Evolutionary conservation across 2,797 vertebrate species (phyloP), one percentile per base, ranked within the genome.

Genomic region (Scomberomorus guttatus): DNA sequence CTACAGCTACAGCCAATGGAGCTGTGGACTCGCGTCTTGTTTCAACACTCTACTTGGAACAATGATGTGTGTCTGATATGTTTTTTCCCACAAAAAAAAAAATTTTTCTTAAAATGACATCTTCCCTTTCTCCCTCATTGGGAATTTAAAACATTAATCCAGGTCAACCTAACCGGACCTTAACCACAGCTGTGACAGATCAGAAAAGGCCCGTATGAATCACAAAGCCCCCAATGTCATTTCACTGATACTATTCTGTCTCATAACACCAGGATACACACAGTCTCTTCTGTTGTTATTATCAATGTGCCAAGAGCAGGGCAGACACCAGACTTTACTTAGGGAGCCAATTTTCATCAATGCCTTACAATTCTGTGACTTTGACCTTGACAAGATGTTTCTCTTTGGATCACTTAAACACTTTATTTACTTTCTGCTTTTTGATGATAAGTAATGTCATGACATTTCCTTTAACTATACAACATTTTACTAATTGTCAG

Each of bases 201-300:
- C 37, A 29, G 24, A 32, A 48, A 20, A 65, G 11, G 4, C 12
- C 50, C 17, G 4, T 29, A 27, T 42, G 22, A 60, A 37, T 37
- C 37, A 88, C 90, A 92, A 92, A 94, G 90, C 88, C 88, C 83
- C 87, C 50, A 50, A 92, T 92, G 87, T 92, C 80, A 90, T 92
- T 94, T 92, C 82, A 81, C 87, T 88, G 87, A 91, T 89, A 83
- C 84, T 75, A 55, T 73, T 87, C 72, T 82, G 72, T 83, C 82
- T 80, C 75, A 75, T 65, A 81, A 80, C 83, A 79, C 77, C 56
- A 13, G 69, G 64, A 77, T 67, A 67, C 78, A 76, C 84, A 46
- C 59, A 18, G 62, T 59, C 84, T 81, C 73, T 46, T 74, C 71
- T 80, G 86, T 80, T 87, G 76, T 87, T 87, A 72, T 84, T 82